Evolutionary conservation across 35 echinoderm and acorn worm genomes (phyloP), one percentile per base, ranked within the genome.

Genomic region (Eucidaris tribuloides): DNA sequence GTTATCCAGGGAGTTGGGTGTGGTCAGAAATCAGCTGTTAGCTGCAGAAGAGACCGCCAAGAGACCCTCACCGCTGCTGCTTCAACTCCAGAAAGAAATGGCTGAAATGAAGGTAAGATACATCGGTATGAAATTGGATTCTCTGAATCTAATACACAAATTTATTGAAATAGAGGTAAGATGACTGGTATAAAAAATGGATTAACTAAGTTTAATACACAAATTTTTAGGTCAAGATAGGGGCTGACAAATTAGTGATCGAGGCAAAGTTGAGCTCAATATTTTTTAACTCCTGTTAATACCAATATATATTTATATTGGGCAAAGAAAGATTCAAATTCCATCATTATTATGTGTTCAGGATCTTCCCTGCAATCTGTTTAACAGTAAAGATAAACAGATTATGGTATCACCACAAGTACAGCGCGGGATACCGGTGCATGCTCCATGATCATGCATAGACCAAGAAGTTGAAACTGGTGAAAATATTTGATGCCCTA

Each of bases 81-180:
- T 99, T 13, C 90, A 93, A 27, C 71, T 99, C 15, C 90, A 99
- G 65, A 87, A 80, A 64, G 96, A 93, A 82, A 99, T 99, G 96
- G 96, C 96, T 3, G 96, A 99, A 40, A 93, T 99, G 82, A 99
- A 99, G 90, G 96, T 99, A 79, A 28, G 74, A 52, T 52, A 9
- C n/a, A 11, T n/a, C 9, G 48, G 9, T 9, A 9, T 52, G 48
- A n/a, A 52, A 11, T n/a, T n/a, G n/a, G 48, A 52, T 52, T n/a
- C n/a, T 52, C 9, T 11, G 9, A 11, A 11, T 52, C n/a, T 52
- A 52, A 11, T 52, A 52, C 9, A 52, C 9, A 9, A 52, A 52
- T 11, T 11, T 9, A 52, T 52, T 11, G 9, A 52, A 52, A 52
- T 11, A 52, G 48, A 52, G n/a, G 48, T 52, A n/a, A n/a, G n/a